phyloP scores from a whole-genome alignment of 2,113 vertebrate genomes.

The Petromus typicus region DNA sequence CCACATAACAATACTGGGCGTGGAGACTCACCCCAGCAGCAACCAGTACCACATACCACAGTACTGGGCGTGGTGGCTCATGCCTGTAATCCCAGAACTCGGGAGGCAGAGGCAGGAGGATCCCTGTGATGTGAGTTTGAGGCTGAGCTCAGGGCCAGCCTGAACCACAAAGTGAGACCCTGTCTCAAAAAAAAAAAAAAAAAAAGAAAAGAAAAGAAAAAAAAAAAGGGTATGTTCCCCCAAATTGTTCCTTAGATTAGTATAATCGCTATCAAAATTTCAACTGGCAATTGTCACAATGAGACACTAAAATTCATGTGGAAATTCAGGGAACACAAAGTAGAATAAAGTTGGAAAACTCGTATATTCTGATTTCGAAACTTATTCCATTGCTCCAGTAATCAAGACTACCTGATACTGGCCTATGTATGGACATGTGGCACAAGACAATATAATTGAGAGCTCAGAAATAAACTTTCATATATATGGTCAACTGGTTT shows the following conservation, averaged over 20 bases:
- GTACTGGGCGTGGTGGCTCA: too few relatives aligned
- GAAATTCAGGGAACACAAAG: neutral
- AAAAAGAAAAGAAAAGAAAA: too few relatives aligned
- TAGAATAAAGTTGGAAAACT: conserved; percentile 13
- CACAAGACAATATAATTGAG: neutral
- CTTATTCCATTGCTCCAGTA: neutral
- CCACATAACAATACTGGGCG: too few relatives aligned
- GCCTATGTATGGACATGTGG: neutral
- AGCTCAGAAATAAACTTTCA: neutral
- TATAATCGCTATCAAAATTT: neutral
- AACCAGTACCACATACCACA: too few relatives aligned
- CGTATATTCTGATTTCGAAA: conserved; percentile 11
- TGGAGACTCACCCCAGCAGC: too few relatives aligned
- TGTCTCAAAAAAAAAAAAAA: too few relatives aligned
- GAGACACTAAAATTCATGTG: conserved; percentile 6
- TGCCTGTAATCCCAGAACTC: too few relatives aligned
- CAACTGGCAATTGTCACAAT: neutral
- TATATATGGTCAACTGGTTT: neutral
- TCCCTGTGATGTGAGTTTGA: too few relatives aligned
- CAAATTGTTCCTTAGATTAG: neutral
- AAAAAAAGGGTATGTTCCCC: neutral
- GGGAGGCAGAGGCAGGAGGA: too few relatives aligned
- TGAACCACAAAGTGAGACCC: too few relatives aligned
- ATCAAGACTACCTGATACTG: neutral
- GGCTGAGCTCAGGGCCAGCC: too few relatives aligned